Base-by-base conservation (phyloP, 1,140 invertebrate genomes). In the Cydia amplana region DNA sequence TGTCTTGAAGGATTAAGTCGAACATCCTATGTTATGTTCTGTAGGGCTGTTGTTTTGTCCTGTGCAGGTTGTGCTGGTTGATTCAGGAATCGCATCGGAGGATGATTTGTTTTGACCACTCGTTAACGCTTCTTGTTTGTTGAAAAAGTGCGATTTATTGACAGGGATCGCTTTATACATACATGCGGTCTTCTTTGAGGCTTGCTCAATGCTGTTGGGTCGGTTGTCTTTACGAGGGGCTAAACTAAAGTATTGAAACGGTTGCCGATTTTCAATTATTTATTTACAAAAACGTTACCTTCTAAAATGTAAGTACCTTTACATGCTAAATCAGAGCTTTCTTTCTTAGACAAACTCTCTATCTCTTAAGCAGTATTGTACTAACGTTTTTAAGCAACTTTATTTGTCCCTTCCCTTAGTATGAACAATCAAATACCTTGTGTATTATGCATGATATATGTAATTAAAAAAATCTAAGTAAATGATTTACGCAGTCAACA, bases 71-170 rank as follows among this genome's bases (percentile, higher is more conserved):
- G 73, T 79, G 79, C 81, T 83, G 84, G 85, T 80, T 82, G 81
- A 82, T 83, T 84, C 77, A 77, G 72, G 72, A 82, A 76, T 75
- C 78, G 77, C 82, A 85, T 79, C 76, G 75, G 77, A 51, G 16
- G 80, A 79, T 87, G 85, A 85, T 87, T 87, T 89, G 86, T 87
- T 87, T 87, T 86, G 85, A 86, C 76, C 77, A 85, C 81, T 89
- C 82, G 85, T 87, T 89, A 86, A 79, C 83, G 82, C 82, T 83
- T 78, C 80, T 84, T 85, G 79, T 78, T 70, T 43, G 65, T 70
- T 70, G 65, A 70, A 70, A 70, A 70, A 70, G 65, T 40, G 65
- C 65, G 65, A 70, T 70, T 70, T 70, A 70, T 70, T 70, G 28
- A 36, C 65, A 70, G 32, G 6, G 32, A 70, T 18, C 65, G 6